Evolutionary conservation across 2,113 vertebrate species (phyloP).

Genomic region (Onychostruthus taczanowskii): DNA sequence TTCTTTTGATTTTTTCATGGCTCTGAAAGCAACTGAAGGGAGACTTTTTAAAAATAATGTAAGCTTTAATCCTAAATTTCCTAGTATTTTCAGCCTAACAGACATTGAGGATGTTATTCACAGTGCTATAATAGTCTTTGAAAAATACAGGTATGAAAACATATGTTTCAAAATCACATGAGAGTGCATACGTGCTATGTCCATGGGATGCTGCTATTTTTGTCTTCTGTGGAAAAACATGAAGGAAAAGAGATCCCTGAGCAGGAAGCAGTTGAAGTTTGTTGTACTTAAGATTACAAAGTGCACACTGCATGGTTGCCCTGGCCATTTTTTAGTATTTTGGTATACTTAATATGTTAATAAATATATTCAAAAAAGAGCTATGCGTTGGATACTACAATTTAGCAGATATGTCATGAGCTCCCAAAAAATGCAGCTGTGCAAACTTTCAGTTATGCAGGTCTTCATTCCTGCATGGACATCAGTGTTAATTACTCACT

Average conservation of each 20-base stretch:
- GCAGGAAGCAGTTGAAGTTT: background rate
- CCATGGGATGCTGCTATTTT: background rate
- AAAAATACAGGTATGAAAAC: background rate
- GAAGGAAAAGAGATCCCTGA: background rate
- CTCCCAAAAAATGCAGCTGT: background rate
- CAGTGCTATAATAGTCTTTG: background rate
- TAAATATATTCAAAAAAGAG: background rate
- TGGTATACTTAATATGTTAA: background rate
- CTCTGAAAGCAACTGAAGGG: background rate
- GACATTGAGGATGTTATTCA: background rate
- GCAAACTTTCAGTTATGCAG: background rate
- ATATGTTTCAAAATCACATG: background rate
- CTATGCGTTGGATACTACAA: background rate
- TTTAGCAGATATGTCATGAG: background rate
- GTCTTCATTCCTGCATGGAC: background rate
- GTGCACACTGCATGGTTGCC: background rate
- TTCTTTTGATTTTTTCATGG: background rate
- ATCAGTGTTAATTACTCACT: background rate
- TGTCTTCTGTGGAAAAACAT: background rate
- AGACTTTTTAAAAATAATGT: background rate
- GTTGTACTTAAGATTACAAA: background rate
- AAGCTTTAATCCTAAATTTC: background rate
- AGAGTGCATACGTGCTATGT: background rate
- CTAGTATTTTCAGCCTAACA: background rate
- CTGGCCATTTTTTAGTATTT: background rate